These are phyloP conservation scores for Cheilosia pagana DNA, from an alignment of 2,888 invertebrate genomes.

Conservation along the genomic window DNA sequence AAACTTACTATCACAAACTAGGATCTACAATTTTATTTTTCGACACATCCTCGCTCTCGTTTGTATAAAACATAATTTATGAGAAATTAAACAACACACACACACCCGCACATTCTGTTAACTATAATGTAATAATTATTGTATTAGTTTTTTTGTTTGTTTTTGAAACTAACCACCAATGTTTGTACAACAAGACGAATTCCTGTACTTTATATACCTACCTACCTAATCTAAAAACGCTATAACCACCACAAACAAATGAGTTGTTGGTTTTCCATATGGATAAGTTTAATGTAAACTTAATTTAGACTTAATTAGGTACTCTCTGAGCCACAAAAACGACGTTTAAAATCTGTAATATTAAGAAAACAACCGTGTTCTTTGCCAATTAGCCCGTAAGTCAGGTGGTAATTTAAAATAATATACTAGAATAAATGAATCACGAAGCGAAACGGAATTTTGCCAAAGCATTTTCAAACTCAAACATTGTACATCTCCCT, in stretches of 20 bases:
- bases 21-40: constrained; percentile 36
- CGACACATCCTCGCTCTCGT: constrained; percentile 55
- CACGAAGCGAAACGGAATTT: constrained; percentile 75
- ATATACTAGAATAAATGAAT: constrained; percentile 47
- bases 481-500: constrained; percentile 33
- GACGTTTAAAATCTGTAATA: constrained; percentile 57
- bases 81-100: constrained; percentile 11
- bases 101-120: background rate
- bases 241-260: constrained; percentile 48
- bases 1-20: constrained; percentile 49
- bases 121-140: background rate
- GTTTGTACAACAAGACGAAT: constrained; percentile 49
- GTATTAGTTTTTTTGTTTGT: constrained; percentile 11
- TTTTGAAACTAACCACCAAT: constrained; percentile 56
- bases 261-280: constrained; percentile 45
- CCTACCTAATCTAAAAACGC: constrained; percentile 27
- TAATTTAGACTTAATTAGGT: constrained; percentile 39
- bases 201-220: constrained; percentile 60
- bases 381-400: constrained; percentile 73
- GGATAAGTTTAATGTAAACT: constrained; percentile 30
- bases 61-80: constrained; percentile 33
- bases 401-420: constrained; percentile 67
- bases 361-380: constrained; percentile 71
- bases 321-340: constrained; percentile 57
- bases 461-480: constrained; percentile 74